phyloP scores from a whole-genome alignment of 2,888 invertebrate species.

The Polyommatus icarus region DNA sequence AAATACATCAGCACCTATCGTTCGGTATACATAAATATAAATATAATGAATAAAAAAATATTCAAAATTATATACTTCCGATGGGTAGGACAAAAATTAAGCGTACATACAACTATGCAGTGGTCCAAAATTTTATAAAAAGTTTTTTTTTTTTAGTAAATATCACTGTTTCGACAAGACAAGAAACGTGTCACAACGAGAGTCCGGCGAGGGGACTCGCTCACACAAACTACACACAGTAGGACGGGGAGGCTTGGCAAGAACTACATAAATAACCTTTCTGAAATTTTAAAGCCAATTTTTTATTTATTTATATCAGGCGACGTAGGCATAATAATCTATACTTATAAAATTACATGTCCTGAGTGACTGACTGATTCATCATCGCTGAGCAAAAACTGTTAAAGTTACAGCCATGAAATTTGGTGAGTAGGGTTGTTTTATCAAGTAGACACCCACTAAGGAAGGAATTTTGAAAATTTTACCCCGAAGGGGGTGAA shows the following conservation, averaged over 20 bases:
- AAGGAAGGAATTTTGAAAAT: no score
- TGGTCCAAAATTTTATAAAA: slow-evolving; percentile 62
- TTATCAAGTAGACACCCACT: no score
- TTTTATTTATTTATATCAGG: no score
- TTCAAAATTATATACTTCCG: slow-evolving; percentile 61
- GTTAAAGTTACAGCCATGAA: no score
- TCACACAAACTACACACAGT: slow-evolving; percentile 1
- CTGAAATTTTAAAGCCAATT: background rate
- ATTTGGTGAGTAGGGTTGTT: no score
- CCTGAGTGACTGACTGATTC: no score
- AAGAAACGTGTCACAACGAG: slow-evolving; percentile 69
- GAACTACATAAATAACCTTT: background rate
- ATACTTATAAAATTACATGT: no score
- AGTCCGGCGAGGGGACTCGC: slow-evolving; percentile 36
- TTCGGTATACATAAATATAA: slow-evolving; percentile 68
- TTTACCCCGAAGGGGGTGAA: no score
- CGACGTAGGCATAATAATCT: no score
- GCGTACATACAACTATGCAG: slow-evolving; percentile 66
- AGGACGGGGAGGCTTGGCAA: background rate
- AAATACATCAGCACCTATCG: slow-evolving; percentile 76
- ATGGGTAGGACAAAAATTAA: slow-evolving; percentile 60
- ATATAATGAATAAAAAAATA: slow-evolving; percentile 59
- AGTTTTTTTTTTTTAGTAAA: slow-evolving; percentile 51
- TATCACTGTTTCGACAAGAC: slow-evolving; percentile 65
- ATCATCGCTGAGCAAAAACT: no score